Evolutionary conservation across 2,797 vertebrate species (phyloP).

Genomic region (Taenioides sp.): DNA sequence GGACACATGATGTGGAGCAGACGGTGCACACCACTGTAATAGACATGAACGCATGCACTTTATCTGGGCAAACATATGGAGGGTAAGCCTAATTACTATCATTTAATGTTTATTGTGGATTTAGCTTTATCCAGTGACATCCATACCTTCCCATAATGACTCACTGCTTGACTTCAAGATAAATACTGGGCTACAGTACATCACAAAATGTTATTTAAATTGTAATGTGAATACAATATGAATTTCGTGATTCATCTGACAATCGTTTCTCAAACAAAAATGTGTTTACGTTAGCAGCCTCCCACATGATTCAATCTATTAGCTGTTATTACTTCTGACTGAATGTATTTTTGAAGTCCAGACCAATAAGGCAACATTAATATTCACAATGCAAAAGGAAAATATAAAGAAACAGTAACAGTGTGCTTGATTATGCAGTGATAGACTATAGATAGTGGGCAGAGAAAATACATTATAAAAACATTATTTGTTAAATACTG

Average conservation of each 20-base stretch:
- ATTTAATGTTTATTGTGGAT: neutral
- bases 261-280: too few relatives aligned
- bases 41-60: neutral
- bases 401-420: neutral
- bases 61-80: conserved; percentile 3
- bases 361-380: neutral
- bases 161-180: too few relatives aligned
- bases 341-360: neutral
- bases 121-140: neutral
- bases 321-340: neutral
- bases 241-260: too few relatives aligned
- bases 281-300: too few relatives aligned
- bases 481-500: neutral
- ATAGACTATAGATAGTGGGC: neutral
- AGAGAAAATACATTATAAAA: neutral
- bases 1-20: neutral
- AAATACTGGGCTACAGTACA: neutral
- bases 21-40: conserved; percentile 1
- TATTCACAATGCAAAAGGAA: neutral
- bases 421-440: neutral
- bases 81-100: neutral
- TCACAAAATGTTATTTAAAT: too few relatives aligned
- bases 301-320: neutral
- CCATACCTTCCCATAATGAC: neutral
- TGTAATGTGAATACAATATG: too few relatives aligned